Evolutionary conservation across 2,113 vertebrate species (phyloP).

Genomic region (Sus scrofa): DNA sequence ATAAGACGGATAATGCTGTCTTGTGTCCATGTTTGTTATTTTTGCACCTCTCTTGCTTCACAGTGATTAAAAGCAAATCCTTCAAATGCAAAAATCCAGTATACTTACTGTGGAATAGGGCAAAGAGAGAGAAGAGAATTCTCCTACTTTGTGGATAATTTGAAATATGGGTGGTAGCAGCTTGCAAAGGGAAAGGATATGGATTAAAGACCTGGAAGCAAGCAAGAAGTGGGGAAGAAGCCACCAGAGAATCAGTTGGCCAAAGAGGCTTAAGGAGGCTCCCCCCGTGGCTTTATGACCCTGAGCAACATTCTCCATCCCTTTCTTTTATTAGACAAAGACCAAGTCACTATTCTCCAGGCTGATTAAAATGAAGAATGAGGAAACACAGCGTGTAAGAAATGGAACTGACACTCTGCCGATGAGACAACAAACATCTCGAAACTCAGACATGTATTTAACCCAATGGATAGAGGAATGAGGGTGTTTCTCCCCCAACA

Average conservation of each 20-base stretch:
- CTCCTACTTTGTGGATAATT: not conserved
- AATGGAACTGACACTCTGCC: not conserved
- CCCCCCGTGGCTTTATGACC: not conserved
- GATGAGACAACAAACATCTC: not conserved
- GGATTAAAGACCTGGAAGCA: not conserved
- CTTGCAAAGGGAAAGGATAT: not conserved
- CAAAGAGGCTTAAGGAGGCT: not conserved
- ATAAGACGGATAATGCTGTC: not conserved
- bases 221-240: not conserved
- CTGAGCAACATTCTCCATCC: not conserved
- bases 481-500: not conserved
- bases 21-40: not conserved
- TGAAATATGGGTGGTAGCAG: not conserved
- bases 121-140: not conserved
- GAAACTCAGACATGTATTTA: not conserved
- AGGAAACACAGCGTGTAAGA: not conserved
- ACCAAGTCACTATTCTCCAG: not conserved
- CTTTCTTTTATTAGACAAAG: not conserved
- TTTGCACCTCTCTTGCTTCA: not conserved
- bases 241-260: not conserved
- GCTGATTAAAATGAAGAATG: not conserved
- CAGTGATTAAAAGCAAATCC: not conserved
- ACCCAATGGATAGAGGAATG: not conserved
- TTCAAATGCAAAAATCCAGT: not conserved
- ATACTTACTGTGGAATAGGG: not conserved